Conservation (phyloP, 1,140 invertebrate genomes). For the Zaprionus vittiger region DNA sequence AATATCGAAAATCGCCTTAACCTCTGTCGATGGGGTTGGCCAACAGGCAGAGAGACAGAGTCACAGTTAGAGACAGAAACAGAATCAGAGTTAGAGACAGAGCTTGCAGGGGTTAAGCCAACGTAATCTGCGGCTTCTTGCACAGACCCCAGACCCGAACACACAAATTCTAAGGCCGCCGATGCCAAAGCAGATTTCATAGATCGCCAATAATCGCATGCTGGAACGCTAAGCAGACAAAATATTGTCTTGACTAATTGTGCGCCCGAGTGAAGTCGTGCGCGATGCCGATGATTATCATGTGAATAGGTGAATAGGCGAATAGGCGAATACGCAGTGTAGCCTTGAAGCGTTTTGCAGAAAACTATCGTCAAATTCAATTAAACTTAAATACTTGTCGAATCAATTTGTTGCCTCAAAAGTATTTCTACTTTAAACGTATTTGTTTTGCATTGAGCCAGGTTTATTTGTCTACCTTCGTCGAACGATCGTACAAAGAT, state of each 20-base stretch:
- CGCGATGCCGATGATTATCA: conserved; percentile 66
- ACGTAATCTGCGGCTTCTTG: conserved; percentile 53
- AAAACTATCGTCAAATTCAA: conserved; percentile 79
- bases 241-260: conserved; percentile 81
- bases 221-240: conserved; percentile 28
- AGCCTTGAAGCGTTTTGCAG: conserved; percentile 76
- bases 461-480: conserved; percentile 63
- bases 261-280: conserved; percentile 56
- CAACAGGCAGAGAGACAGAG: conserved; percentile 13
- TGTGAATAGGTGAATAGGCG: conserved; percentile 29
- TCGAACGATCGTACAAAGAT: conserved; percentile 33
- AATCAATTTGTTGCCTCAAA: conserved; percentile 65
- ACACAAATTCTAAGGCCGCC: conserved; percentile 61
- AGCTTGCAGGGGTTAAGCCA: background rate
- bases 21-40: conserved; percentile 22
- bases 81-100: background rate
- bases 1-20: conserved; percentile 70
- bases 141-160: conserved; percentile 39
- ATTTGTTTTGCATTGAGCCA: conserved; percentile 79
- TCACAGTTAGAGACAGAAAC: background rate
- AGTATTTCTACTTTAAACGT: conserved; percentile 44
- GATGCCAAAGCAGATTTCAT: conserved; percentile 79
- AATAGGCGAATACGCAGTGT: conserved; percentile 21
- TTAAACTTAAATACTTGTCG: conserved; percentile 81
- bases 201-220: conserved; percentile 71